phyloP scores from a whole-genome alignment of 2,113 vertebrate genomes.

The Carassius auratus region DNA sequence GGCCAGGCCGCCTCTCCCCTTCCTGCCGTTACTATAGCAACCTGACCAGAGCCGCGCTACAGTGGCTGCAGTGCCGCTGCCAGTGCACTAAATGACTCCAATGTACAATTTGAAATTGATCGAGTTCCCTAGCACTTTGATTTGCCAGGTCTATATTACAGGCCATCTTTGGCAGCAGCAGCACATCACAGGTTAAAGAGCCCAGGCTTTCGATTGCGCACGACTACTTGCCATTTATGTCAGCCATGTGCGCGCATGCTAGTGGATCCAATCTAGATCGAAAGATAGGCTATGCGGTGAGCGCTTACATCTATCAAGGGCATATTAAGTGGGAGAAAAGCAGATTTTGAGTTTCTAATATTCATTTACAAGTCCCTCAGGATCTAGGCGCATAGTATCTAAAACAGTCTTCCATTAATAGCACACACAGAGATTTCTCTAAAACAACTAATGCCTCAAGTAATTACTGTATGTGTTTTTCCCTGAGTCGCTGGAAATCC shows the following conservation, averaged over 20 bases:
- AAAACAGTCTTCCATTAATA: conserved; percentile 26
- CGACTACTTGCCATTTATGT: background rate
- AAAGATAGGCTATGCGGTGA: conserved; percentile 18
- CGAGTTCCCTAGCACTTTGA: conserved; percentile 44
- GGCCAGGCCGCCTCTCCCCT: conserved; percentile 47
- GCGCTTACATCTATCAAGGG: conserved; percentile 10
- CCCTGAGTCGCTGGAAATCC: background rate
- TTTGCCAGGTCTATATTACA: conserved; percentile 38
- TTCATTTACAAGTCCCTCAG: conserved; percentile 8
- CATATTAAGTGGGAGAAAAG: conserved; percentile 36
- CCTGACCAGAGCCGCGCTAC: conserved; percentile 37
- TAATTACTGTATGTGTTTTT: conserved; percentile 23
- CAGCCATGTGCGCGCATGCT: background rate
- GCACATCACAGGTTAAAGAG: conserved; percentile 32
- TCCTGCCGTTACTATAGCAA: conserved; percentile 56
- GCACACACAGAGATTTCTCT: conserved; percentile 26
- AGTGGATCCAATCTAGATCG: background rate
- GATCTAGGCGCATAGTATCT: conserved; percentile 18
- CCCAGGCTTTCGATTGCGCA: background rate
- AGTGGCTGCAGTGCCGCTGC: conserved; percentile 27
- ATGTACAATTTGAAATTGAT: conserved; percentile 52
- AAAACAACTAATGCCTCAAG: conserved; percentile 23
- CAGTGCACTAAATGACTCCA: conserved; percentile 42
- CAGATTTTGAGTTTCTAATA: conserved; percentile 14
- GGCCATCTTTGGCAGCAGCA: background rate